Evolutionary conservation across 92 coral and sea anemone genomes (phyloP), one percentile per base, ranked within the genome.

Genomic region (Bergia puertoricense): DNA sequence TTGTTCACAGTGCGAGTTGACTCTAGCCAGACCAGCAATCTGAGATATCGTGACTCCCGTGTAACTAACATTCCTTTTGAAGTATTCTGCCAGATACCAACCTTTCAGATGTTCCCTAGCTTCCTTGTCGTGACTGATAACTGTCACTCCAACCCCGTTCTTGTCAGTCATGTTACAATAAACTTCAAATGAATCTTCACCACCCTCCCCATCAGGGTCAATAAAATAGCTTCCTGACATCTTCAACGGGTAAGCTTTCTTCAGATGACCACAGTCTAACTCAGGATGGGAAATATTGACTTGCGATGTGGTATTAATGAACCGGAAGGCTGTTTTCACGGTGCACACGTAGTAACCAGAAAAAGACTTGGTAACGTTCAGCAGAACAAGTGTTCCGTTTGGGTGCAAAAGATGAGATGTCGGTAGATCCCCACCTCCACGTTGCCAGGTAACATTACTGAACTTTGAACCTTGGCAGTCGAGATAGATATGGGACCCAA

Each of bases 351-450:
- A 71, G 38, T 1, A 8, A 3, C 76, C 76, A 30, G 76, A 71
- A 8, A 8, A 20, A 10, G 8, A 20, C 8, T 30, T 20, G 76
- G 76, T 18, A 30, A 71, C 76, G 76, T 71, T 71, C 76, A 20
- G 36, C 23, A 71, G 76, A 4, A 71, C 38, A 3, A 71, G 76
- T 74, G 74, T 89, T 57, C 66, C 66, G 66, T 57, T 57, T 57
- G 66, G 66, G 66, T 57, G 16, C 13, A 71, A 20, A 8, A 30
- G 30, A 71, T 71, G 76, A 30, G 9, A 8, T 71, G 36, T 20
- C 30, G 76, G 39, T 30, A 71, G 7, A 20, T 30, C 39, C 10
- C 76, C 76, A 71, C 39, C 7, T 20, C 38, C 39, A 0, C 66
- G 66, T 57, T 18, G 66, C 66, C 66, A 57, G 9, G 66, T 57